Conservation (phyloP, 30 jellyfish, hydroid and myxozoan genomes). For the Turritopsis dohrnii region DNA sequence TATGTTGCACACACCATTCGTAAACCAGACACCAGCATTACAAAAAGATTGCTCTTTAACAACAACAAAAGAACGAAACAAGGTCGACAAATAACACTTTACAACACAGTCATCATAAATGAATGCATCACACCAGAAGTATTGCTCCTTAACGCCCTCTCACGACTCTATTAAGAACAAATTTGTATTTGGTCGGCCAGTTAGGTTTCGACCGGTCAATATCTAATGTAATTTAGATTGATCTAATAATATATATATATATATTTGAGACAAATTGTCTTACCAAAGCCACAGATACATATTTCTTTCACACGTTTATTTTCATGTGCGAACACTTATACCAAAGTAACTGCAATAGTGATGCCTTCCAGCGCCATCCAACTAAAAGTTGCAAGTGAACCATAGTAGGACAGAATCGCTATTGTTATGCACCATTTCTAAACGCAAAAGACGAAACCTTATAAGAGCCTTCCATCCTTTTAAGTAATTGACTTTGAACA, state of each 20-base stretch:
- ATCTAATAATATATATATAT: background rate
- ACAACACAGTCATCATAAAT: too few relatives aligned
- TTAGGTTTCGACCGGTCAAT: too few relatives aligned
- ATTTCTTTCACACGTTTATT: slow-evolving; percentile 1
- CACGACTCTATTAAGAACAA: too few relatives aligned
- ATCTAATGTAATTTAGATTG: too few relatives aligned
- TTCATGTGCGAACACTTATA: slow-evolving; percentile 35
- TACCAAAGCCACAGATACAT: slow-evolving; percentile 50
- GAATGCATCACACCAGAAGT: too few relatives aligned
- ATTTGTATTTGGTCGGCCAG: too few relatives aligned
- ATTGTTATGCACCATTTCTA: slow-evolving; percentile 36
- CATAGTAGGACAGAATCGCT: slow-evolving; percentile 17
- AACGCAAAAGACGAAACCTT: background rate
- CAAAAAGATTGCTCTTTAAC: too few relatives aligned
- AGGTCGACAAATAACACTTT: too few relatives aligned
- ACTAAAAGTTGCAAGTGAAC: slow-evolving; percentile 34
- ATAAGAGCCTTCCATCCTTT: background rate
- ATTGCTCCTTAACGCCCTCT: too few relatives aligned
- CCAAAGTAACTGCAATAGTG: slow-evolving; percentile 21
- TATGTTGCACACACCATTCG: too few relatives aligned
- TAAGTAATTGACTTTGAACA: background rate
- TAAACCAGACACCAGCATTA: too few relatives aligned
- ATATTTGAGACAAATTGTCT: background rate
- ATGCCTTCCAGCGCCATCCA: slow-evolving; percentile 64
- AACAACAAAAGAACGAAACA: too few relatives aligned